A percentile compares a stretch with the other conserved stretches of the same genome.
These are phyloP conservation scores for Atta cephalotes DNA, from an alignment of 1,140 invertebrate species.

Conservation along the genomic window DNA sequence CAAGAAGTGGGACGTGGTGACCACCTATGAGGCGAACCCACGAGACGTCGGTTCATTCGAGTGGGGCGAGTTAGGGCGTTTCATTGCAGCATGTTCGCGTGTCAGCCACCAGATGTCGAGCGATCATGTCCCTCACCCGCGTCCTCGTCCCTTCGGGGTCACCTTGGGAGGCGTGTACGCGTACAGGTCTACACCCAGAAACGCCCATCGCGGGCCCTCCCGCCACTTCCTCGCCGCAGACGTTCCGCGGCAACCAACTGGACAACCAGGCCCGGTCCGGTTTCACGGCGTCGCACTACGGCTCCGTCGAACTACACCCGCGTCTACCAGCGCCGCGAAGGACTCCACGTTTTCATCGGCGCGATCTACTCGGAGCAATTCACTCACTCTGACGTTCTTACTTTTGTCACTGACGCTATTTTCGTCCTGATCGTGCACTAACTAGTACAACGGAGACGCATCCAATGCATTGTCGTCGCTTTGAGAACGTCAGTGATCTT, in stretches of 20 bases:
- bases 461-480: neutral
- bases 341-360: slow-evolving; percentile 64
- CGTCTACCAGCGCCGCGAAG: slow-evolving; percentile 72
- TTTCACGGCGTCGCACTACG: slow-evolving; percentile 77
- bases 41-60: neutral
- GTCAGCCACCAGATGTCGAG: slow-evolving; percentile 69
- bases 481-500: slow-evolving; percentile 8
- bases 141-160: slow-evolving; percentile 52
- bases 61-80: slow-evolving; percentile 63
- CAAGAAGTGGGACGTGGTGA: slow-evolving; percentile 28
- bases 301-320: slow-evolving; percentile 78
- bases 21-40: slow-evolving; percentile 18
- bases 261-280: slow-evolving; percentile 81
- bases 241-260: slow-evolving; percentile 85
- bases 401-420: slow-evolving; percentile 26
- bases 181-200: slow-evolving; percentile 75
- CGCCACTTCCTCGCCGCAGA: slow-evolving; percentile 81
- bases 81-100: slow-evolving; percentile 42
- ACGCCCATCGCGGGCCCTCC: slow-evolving; percentile 83
- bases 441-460: neutral
- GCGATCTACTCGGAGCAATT: slow-evolving; percentile 19
- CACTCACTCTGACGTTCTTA: slow-evolving; percentile 22
- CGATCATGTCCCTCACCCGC: slow-evolving; percentile 44
- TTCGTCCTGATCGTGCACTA: slow-evolving; percentile 10
- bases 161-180: slow-evolving; percentile 65